Base-by-base conservation (phyloP, 1,140 invertebrate genomes). In the Lasaia peninsularis region DNA sequence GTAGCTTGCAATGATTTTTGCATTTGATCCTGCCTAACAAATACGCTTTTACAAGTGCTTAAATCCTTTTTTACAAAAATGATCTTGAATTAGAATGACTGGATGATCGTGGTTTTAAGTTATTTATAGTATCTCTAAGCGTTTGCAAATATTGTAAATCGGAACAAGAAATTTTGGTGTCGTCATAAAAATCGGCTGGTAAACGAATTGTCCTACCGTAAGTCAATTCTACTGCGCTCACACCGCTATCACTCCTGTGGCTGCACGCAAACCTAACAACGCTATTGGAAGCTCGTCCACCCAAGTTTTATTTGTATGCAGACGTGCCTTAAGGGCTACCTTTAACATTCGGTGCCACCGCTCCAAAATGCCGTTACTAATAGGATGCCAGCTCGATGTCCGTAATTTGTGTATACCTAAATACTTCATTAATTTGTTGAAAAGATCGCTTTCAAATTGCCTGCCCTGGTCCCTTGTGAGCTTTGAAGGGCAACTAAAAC, bases 251-350 rank as follows among this genome's bases (percentile, higher is more conserved):
- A 18, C 31, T 34, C 33, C 56, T 28, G 12, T 56, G 2, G 53
- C 59, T 21, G 59, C 53, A 24, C 53, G 44, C 18, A 61, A 31
- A 16, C 59, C 49, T 50, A 61, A 61, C 24, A 61, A 21, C n/a
- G 56, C 48, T 16, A 20, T 52, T 12, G 53, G 53, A 28, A 61
- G 14, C 33, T 56, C 59, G 9, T 56, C 48, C 10, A 35, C 28
- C 59, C 53, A 61, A 10, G 49, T 40, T 10, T 31, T 50, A 16
- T 52, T 40, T 7, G 12, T 20, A n/a, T 28, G n/a, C 24, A 61
- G 32, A 20, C 52, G 44, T 12, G 52, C 14, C 48, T 35, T 56
- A 1, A 58, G 49, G 1, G 40, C 31, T 12, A 28, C 32, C 9
- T 55, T 55, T 8, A 63, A 2, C 7, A 9, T 14, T 2, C 55